phyloP scores from a whole-genome alignment of 1,140 invertebrate genomes.

The Glossosoma conforme region DNA sequence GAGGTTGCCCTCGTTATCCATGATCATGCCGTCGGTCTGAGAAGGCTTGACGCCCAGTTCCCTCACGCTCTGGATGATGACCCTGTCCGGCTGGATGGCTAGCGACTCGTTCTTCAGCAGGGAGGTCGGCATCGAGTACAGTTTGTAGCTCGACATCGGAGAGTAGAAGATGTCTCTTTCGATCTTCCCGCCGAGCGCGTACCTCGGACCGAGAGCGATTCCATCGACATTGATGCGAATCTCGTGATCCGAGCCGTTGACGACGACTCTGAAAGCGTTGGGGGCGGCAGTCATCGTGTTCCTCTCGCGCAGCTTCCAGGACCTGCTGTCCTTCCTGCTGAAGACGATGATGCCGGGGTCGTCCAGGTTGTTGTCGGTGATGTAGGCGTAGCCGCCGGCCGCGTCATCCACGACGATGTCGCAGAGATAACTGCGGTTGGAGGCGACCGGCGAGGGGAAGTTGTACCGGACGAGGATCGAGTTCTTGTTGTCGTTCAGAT shows the following conservation, averaged over 20 bases:
- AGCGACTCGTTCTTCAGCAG: conserved; percentile 51
- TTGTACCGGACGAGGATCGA: conserved; percentile 49
- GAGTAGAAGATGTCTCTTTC: conserved; percentile 59
- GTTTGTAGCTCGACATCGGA: conserved; percentile 57
- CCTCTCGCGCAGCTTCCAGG: conserved; percentile 62
- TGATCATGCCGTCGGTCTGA: conserved; percentile 64
- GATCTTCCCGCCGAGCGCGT: conserved; percentile 35
- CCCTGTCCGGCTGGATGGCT: conserved; percentile 33
- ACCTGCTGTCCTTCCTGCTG: conserved; percentile 52
- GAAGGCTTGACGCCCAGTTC: conserved; percentile 58
- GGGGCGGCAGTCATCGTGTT: conserved; percentile 56
- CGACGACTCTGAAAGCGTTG: conserved; percentile 52
- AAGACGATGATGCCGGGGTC: conserved; percentile 70
- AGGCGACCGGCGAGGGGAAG: conserved; percentile 52
- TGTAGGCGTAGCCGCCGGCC: conserved; percentile 62
- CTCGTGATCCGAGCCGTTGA: conserved; percentile 52
- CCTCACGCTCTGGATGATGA: conserved; percentile 42
- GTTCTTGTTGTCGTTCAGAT: conserved; percentile 55
- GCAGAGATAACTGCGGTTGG: conserved; percentile 54
- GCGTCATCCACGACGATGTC: conserved; percentile 65
- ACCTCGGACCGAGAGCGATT: conserved; percentile 60
- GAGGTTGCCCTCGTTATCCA: conserved; percentile 60
- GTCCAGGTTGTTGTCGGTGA: conserved; percentile 58
- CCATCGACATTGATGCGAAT: conserved; percentile 57
- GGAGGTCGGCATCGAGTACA: conserved; percentile 57